Evolutionary conservation across 2,888 invertebrate genomes (phyloP).

Genomic region (Synanthedon myopaeformis): DNA sequence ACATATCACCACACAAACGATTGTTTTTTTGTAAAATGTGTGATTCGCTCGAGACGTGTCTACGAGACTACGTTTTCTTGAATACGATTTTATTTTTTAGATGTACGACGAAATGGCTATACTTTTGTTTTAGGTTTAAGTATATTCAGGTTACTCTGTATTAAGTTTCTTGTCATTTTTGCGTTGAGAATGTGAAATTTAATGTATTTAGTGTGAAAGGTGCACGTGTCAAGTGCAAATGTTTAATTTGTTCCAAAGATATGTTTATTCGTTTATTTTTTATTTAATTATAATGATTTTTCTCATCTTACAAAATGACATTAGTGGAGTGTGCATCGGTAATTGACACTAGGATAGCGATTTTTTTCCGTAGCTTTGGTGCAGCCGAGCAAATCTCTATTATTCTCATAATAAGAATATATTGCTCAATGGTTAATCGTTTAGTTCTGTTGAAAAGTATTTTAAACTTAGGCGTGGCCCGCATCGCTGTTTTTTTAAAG

Average conservation of each 20-base stretch:
- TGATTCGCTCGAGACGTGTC: conserved; percentile 48
- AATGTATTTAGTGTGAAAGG: conserved; percentile 47
- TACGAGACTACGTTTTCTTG: conserved; percentile 20
- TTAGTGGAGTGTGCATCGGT: conserved; percentile 67
- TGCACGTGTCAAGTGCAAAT: conserved; percentile 63
- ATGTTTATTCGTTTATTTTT: conserved; percentile 50
- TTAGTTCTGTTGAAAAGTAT: conserved; percentile 65
- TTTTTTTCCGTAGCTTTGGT: conserved; percentile 62
- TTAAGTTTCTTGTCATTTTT: conserved; percentile 58
- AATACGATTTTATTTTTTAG: conserved; percentile 30
- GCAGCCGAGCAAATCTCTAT: conserved; percentile 69
- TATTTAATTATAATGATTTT: conserved; percentile 31
- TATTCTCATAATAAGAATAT: conserved; percentile 66
- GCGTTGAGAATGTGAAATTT: conserved; percentile 52
- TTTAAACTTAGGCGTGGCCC: conserved; percentile 61
- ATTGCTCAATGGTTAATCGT: conserved; percentile 59
- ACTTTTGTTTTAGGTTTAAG: conserved; percentile 63
- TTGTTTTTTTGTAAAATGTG: conserved; percentile 38
- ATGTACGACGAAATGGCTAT: conserved; percentile 54
- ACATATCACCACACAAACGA: conserved; percentile 60
- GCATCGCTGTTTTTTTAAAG: conserved; percentile 47
- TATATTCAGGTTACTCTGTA: conserved; percentile 44
- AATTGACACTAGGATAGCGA: conserved; percentile 57
- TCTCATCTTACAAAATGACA: conserved; percentile 55
- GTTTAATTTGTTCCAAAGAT: conserved; percentile 68